Conservation (phyloP, 1,140 invertebrate species). For the Bombus pascuorum region DNA sequence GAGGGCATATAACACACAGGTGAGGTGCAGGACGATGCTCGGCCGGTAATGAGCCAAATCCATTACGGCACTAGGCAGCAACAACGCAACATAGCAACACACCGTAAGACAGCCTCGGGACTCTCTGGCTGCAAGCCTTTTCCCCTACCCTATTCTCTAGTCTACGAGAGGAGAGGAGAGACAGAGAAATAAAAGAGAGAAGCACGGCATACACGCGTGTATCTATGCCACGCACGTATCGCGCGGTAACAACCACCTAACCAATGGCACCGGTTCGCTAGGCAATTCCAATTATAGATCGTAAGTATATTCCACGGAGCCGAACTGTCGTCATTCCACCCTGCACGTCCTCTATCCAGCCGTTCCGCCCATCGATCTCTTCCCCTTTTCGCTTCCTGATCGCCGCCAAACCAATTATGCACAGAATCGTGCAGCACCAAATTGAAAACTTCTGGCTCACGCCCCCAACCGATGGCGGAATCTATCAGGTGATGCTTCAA, state of each 20-base stretch:
- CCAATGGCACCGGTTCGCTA: slow-evolving; percentile 66
- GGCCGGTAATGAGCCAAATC: slow-evolving; percentile 70
- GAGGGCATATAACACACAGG: slow-evolving; percentile 52
- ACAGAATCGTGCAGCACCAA: neutral
- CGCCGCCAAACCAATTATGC: slow-evolving; percentile 41
- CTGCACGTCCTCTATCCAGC: neutral
- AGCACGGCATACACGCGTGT: slow-evolving; percentile 24
- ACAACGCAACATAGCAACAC: slow-evolving; percentile 48
- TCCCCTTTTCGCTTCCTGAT: slow-evolving; percentile 39
- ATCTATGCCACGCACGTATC: slow-evolving; percentile 67
- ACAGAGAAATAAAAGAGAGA: neutral
- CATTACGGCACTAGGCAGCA: slow-evolving; percentile 62
- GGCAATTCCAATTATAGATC: slow-evolving; percentile 68
- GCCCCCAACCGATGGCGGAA: neutral
- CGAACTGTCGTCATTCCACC: slow-evolving; percentile 31
- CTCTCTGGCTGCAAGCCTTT: slow-evolving; percentile 13
- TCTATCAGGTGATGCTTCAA: neutral
- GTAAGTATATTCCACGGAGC: slow-evolving; percentile 46
- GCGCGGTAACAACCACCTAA: slow-evolving; percentile 66
- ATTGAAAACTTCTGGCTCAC: slow-evolving; percentile 35
- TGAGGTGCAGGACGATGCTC: slow-evolving; percentile 55
- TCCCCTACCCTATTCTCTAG: neutral
- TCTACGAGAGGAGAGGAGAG: neutral
- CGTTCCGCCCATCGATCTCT: slow-evolving; percentile 30
- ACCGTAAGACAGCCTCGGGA: slow-evolving; percentile 39